A percentile compares a stretch with the other conserved stretches of the same genome.
phyloP scores from a whole-genome alignment of 2,113 vertebrate species.

The Neodontobutis hainanensis region DNA sequence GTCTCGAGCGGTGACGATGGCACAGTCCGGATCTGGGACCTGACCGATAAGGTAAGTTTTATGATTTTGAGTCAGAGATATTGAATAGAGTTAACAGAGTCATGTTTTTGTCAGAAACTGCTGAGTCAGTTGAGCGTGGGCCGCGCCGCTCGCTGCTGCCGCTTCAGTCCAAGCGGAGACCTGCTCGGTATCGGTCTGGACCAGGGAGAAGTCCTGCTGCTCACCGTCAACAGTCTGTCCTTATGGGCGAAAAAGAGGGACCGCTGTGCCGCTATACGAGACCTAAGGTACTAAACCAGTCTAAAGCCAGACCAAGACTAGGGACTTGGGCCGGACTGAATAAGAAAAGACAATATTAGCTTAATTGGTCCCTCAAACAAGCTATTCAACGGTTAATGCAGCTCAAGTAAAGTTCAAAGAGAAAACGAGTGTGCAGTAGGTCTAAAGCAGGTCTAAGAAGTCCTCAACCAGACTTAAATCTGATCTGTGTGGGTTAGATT shows the following conservation, averaged over 20 bases:
- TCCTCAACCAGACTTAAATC: background rate
- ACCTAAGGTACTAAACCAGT: slow-evolving; percentile 82
- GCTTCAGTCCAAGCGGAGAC: slow-evolving; percentile 92
- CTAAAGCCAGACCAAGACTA: background rate
- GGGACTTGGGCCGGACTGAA: background rate
- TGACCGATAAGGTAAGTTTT: slow-evolving; percentile 85
- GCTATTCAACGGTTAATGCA: no score
- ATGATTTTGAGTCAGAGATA: background rate
- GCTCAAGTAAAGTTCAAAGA: no score
- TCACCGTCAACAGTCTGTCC: slow-evolving; percentile 91
- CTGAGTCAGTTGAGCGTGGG: slow-evolving; percentile 94
- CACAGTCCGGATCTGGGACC: slow-evolving; percentile 95
- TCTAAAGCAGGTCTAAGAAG: background rate
- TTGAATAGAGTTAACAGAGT: background rate
- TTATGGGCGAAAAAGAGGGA: slow-evolving; percentile 97
- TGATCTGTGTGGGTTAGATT: no score
- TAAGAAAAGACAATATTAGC: background rate
- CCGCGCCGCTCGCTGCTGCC: slow-evolving; percentile 86
- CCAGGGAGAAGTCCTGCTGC: slow-evolving; percentile 93
- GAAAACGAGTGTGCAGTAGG: background rate
- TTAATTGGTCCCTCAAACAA: no score
- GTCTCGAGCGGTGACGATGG: slow-evolving; percentile 95
- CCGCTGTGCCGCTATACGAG: slow-evolving; percentile 92
- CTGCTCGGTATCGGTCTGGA: slow-evolving; percentile 97
- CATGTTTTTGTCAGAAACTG: slow-evolving; percentile 82